Percentiles rank a stretch among this genome's conserved stretches.
These are phyloP conservation scores for Tipula lateralis DNA, from an alignment of 2,888 invertebrate genomes.

Conservation along the genomic window DNA sequence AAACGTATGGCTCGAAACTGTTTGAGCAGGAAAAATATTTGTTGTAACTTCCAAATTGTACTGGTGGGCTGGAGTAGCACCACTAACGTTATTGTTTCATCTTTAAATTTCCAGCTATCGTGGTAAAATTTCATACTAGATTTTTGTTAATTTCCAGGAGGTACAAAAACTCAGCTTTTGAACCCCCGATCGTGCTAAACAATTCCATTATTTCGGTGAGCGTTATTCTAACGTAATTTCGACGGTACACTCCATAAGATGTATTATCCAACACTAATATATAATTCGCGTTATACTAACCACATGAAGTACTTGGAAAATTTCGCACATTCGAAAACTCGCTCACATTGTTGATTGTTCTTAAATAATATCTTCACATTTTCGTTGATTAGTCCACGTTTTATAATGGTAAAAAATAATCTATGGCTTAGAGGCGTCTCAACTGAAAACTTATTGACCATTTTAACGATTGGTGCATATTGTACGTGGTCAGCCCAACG, in stretches of 20 bases:
- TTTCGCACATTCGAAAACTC: constrained; percentile 43
- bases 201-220: neutral
- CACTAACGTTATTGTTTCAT: constrained; percentile 66
- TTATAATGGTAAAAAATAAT: too few species aligned
- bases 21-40: constrained; percentile 39
- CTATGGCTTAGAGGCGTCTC: too few species aligned
- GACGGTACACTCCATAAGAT: constrained; percentile 52
- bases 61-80: constrained; percentile 43
- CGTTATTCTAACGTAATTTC: neutral
- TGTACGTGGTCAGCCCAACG: too few species aligned
- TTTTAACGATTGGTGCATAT: too few species aligned
- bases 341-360: constrained; percentile 52
- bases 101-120: constrained; percentile 61
- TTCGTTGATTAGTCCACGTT: neutral
- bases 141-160: constrained; percentile 56
- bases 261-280: constrained; percentile 67
- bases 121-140: constrained; percentile 49
- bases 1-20: constrained; percentile 43
- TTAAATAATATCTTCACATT: constrained; percentile 43
- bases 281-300: constrained; percentile 51
- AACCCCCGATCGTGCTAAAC: neutral
- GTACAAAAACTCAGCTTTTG: neutral
- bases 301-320: neutral
- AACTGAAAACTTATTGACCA: too few species aligned
- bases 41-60: constrained; percentile 37